phyloP scores from a whole-genome alignment of 1,140 invertebrate species.

The Amyelois transitella region DNA sequence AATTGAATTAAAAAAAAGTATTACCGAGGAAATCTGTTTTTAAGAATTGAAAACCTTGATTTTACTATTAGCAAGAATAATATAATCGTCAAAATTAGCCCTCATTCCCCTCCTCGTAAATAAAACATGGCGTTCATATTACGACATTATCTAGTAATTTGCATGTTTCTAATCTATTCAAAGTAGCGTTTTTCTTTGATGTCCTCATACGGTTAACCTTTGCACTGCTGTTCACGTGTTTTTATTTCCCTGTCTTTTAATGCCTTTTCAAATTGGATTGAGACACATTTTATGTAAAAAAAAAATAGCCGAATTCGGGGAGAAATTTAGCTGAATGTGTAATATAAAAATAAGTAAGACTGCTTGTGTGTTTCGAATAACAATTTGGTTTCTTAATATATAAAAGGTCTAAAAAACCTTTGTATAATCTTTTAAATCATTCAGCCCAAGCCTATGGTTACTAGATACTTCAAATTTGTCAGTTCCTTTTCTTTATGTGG shows the following conservation, averaged over 20 bases:
- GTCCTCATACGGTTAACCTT: constrained; percentile 43
- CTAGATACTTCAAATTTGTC: too few species aligned
- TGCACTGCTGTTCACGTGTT: constrained; percentile 22
- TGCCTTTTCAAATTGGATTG: neutral
- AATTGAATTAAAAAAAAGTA: neutral
- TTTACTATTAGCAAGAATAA: constrained; percentile 17
- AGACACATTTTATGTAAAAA: too few species aligned
- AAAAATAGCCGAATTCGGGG: too few species aligned
- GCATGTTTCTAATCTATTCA: constrained; percentile 53
- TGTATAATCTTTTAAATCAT: too few species aligned
- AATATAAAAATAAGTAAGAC: too few species aligned
- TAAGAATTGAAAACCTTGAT: too few species aligned
- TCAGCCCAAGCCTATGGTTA: too few species aligned
- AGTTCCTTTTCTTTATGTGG: too few species aligned
- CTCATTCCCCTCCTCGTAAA: constrained; percentile 25
- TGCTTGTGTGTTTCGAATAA: too few species aligned
- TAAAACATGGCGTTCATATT: constrained; percentile 41
- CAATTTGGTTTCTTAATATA: too few species aligned
- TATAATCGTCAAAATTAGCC: constrained; percentile 1
- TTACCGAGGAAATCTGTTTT: constrained; percentile 1
- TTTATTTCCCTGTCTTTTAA: neutral
- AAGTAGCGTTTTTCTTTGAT: constrained; percentile 50
- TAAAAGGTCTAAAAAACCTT: too few species aligned
- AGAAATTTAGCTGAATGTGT: too few species aligned
- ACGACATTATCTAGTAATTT: constrained; percentile 53